phyloP scores from a whole-genome alignment of 64 coral and sea anemone species.

The Actinia equina region DNA sequence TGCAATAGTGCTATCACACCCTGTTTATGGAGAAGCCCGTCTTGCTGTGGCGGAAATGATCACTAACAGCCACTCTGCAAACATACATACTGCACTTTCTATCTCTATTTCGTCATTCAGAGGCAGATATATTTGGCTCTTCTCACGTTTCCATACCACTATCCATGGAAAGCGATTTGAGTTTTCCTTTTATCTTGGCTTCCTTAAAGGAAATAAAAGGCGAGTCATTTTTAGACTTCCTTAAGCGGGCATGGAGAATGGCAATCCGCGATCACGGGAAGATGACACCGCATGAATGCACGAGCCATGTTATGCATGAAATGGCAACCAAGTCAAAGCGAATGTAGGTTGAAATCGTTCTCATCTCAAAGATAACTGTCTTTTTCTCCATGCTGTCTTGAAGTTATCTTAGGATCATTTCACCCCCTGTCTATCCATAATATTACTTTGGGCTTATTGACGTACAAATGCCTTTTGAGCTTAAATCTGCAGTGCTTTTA shows the following conservation, averaged over 20 bases:
- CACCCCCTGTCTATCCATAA: no score
- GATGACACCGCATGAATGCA: background rate
- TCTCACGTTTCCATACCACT: background rate
- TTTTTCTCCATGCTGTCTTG: no score
- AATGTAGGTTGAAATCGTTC: background rate
- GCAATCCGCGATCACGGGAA: background rate
- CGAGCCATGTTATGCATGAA: constrained; percentile 6
- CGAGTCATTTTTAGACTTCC: background rate
- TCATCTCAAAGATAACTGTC: no score
- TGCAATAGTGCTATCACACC: background rate
- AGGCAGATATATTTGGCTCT: constrained; percentile 26
- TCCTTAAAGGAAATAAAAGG: background rate
- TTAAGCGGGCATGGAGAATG: background rate
- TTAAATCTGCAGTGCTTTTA: no score
- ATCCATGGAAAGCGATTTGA: constrained; percentile 17
- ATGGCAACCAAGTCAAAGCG: background rate
- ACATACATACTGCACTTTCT: background rate
- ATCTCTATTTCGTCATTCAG: background rate
- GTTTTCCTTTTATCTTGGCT: constrained; percentile 10
- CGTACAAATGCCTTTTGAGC: no score
- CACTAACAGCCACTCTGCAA: background rate
- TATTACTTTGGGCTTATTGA: no score
- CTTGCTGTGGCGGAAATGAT: constrained; percentile 32
- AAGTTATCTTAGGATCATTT: no score
- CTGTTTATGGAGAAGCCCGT: background rate